Evolutionary conservation across 2,888 invertebrate genomes (phyloP).

Genomic region (Drosophila formosana): DNA sequence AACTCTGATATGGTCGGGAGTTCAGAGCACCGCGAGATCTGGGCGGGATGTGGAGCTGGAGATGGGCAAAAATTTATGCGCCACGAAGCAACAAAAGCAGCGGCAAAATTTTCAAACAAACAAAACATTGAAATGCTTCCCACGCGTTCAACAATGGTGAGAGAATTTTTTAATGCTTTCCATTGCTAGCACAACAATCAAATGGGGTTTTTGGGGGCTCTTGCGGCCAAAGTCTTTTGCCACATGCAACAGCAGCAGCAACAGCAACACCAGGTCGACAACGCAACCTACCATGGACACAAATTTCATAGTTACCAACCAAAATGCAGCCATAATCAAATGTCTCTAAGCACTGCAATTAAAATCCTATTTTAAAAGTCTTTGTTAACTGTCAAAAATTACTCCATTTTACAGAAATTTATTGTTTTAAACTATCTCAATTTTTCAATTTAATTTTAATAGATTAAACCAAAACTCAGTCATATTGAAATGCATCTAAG

Average conservation of each 20-base stretch:
- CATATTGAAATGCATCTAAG: no score
- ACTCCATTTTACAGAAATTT: no score
- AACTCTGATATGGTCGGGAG: slow-evolving; percentile 42
- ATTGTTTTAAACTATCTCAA: no score
- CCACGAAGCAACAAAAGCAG: slow-evolving; percentile 40
- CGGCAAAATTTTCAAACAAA: slow-evolving; percentile 48
- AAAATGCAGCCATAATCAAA: background rate
- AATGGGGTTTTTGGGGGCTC: slow-evolving; percentile 41
- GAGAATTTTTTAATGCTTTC: slow-evolving; percentile 73
- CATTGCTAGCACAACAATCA: slow-evolving; percentile 64
- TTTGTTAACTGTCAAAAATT: no score
- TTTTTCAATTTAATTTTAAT: no score
- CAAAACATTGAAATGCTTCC: slow-evolving; percentile 76
- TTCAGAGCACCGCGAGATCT: slow-evolving; percentile 1
- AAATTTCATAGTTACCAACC: background rate
- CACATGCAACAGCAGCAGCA: slow-evolving; percentile 60
- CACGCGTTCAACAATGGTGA: slow-evolving; percentile 73
- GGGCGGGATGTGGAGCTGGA: background rate
- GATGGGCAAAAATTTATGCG: slow-evolving; percentile 54
- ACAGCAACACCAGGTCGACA: slow-evolving; percentile 34
- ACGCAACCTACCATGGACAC: slow-evolving; percentile 34
- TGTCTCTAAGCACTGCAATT: background rate
- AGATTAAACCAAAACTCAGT: no score
- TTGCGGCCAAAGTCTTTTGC: slow-evolving; percentile 68
- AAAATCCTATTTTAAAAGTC: background rate